Evolutionary conservation across 37 sponge, comb jelly and placozoan species (phyloP), one percentile per base, ranked within the genome.

Genomic region (Crambe crambe): DNA sequence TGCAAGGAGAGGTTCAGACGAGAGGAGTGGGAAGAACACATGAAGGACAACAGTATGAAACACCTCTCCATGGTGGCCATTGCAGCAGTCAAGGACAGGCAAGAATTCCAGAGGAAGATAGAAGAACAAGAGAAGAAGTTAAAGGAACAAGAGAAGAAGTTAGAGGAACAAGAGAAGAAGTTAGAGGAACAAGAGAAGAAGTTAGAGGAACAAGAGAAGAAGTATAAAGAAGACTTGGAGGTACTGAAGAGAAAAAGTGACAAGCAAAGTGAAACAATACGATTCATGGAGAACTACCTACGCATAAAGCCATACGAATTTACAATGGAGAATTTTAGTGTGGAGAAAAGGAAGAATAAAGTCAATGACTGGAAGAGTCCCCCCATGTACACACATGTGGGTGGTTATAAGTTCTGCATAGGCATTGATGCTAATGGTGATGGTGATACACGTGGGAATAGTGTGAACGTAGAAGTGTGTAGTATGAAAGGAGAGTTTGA

Each of bases 1-100:
- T 83, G 84, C 27, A 23, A 43, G 17, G 61, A 2, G 59, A 76
- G 37, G 56, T 37, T 84, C 2, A 37, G 12, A 41, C 68, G 85
- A 56, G 10, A 84, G 44, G n/a, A 67, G 6, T 2, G n/a, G 37
- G 62, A 42, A 31, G 36, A 29, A 37, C 85, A 84, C 41, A 66
- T 83, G 59, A 42, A 69, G 22, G 35, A 44, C 8, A 79, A 68
- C 68, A 57, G 23, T 2, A 26, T 9, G 25, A 47, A 56, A 56
- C 70, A 68, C 39, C 39, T 79, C 25, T 30, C 69, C 8, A 22
- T 69, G 58, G 68, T 69, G 69, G 69, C 70, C 4, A n/a, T 58
- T 56, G 70, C 56, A 56, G 21, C 36, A 38, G 39, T 68, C 21
- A 23, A 42, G 54, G 42, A 43, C 37, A 68, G 36, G 1, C 76